Conservation (phyloP, 2,797 vertebrate species). For the Alauda arvensis region DNA sequence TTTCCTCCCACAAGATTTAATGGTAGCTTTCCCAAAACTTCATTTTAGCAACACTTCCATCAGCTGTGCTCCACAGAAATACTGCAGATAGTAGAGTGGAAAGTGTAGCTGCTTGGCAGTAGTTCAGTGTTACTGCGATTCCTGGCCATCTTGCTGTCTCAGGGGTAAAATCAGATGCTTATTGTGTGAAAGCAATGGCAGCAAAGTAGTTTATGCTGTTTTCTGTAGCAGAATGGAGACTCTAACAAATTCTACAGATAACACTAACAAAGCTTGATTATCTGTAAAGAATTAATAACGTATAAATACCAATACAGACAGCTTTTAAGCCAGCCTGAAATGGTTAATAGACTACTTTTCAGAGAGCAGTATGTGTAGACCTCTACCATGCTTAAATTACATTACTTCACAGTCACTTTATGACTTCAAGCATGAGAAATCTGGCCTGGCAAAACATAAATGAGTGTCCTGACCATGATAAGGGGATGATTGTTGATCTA, state of each 20-base stretch:
- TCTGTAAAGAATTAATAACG: background rate
- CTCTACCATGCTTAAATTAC: background rate
- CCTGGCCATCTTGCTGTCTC: background rate
- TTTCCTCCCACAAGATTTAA: background rate
- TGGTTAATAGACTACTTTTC: background rate
- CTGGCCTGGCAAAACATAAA: background rate
- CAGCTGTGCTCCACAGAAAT: background rate
- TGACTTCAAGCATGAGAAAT: background rate
- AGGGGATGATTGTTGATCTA: background rate
- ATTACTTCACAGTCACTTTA: background rate
- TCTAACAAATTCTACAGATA: background rate
- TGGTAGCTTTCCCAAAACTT: background rate
- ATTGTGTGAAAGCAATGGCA: background rate
- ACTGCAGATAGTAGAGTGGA: background rate
- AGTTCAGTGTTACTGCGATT: background rate
- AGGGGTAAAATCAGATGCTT: background rate
- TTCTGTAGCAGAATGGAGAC: background rate
- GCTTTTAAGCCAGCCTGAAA: background rate
- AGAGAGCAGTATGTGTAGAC: background rate
- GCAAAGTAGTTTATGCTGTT: background rate
- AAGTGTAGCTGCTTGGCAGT: background rate
- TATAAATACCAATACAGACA: background rate
- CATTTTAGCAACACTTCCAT: background rate
- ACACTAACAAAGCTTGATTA: background rate
- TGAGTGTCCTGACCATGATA: background rate